Evolutionary conservation across 2,888 invertebrate species (phyloP).

Genomic region (Aphidius colemani): DNA sequence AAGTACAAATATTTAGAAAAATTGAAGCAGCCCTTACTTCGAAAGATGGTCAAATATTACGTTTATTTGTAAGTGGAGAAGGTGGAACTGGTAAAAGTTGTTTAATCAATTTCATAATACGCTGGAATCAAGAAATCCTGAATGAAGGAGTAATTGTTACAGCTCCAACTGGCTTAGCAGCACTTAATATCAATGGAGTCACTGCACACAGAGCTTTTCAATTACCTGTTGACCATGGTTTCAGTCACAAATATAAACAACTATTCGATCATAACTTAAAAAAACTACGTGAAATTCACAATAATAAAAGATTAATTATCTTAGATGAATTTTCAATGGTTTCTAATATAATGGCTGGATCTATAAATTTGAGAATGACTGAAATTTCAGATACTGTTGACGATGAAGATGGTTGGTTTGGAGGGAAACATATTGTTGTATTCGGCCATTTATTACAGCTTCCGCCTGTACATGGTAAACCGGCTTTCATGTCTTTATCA

Average conservation of each 20-base stretch:
- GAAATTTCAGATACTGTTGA: constrained; percentile 47
- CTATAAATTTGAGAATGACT: constrained; percentile 39
- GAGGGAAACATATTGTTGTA: constrained; percentile 10
- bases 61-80: constrained; percentile 41
- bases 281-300: constrained; percentile 39
- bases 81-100: constrained; percentile 44
- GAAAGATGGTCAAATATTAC: constrained; percentile 21
- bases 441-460: constrained; percentile 24
- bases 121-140: constrained; percentile 37
- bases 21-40: constrained; percentile 31
- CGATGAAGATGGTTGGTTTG: constrained; percentile 30
- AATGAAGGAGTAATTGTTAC: constrained; percentile 43
- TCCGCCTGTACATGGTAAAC: constrained; percentile 13
- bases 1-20: constrained; percentile 41
- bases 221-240: constrained; percentile 44
- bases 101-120: constrained; percentile 26
- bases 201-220: constrained; percentile 47
- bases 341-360: constrained; percentile 33
- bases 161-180: constrained; percentile 48
- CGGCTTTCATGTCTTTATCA: constrained; percentile 5
- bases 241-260: constrained; percentile 39
- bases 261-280: constrained; percentile 40
- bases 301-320: constrained; percentile 45
- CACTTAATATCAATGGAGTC: constrained; percentile 47
- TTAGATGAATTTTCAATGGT: constrained; percentile 42